phyloP scores from a whole-genome alignment of 1,140 invertebrate species.

The Episyrphus balteatus region DNA sequence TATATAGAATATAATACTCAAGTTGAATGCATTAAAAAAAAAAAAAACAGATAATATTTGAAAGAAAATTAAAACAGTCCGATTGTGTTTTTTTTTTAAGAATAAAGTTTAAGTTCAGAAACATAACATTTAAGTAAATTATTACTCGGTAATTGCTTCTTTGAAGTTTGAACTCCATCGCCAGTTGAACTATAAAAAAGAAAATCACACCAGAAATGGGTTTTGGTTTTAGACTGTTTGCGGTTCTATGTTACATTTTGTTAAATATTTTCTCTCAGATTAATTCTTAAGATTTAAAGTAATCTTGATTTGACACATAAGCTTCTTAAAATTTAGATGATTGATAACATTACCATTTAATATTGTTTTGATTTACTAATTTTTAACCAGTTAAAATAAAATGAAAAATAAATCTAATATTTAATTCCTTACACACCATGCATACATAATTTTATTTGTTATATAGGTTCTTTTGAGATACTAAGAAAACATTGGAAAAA shows the following conservation, averaged over 20 bases:
- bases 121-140: conserved; percentile 14
- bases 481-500: too few relatives aligned
- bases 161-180: conserved; percentile 90
- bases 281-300: too few relatives aligned
- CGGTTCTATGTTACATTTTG: not conserved
- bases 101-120: not conserved
- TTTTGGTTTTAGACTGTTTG: not conserved
- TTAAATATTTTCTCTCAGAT: not conserved
- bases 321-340: too few relatives aligned
- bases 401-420: too few relatives aligned
- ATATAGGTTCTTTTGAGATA: too few relatives aligned
- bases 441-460: too few relatives aligned
- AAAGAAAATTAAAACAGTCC: conserved; percentile 24
- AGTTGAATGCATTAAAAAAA: conserved; percentile 32
- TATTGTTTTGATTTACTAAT: too few relatives aligned
- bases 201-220: conserved; percentile 21
- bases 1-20: conserved; percentile 12
- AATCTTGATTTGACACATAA: too few relatives aligned
- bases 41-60: conserved; percentile 32
- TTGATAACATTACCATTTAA: too few relatives aligned
- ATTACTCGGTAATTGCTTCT: conserved; percentile 77
- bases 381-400: too few relatives aligned
- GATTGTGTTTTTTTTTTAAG: conserved; percentile 11
- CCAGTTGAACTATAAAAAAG: conserved; percentile 72
- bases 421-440: too few relatives aligned